A percentile compares a stretch with the other conserved stretches of the same genome.
Evolutionary conservation across 2,797 vertebrate species (phyloP).

Genomic region (Poecile montanus): DNA sequence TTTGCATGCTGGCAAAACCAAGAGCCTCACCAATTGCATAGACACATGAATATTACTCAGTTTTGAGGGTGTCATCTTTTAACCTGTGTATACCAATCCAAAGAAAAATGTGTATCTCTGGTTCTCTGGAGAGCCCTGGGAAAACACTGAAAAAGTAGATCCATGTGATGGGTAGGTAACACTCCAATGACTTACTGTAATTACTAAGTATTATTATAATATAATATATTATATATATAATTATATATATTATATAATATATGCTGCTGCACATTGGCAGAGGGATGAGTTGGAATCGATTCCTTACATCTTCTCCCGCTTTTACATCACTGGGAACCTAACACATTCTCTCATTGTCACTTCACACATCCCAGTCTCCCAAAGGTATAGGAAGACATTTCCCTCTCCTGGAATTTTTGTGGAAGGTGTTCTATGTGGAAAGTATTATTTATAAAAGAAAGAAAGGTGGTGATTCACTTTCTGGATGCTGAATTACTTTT

Average conservation of each 20-base stretch:
- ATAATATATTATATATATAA: too few species aligned
- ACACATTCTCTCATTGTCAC: not conserved
- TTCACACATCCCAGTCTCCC: not conserved
- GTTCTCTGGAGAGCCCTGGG: not conserved
- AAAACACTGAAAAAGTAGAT: not conserved
- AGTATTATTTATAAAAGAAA: not conserved
- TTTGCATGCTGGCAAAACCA: constrained; percentile 5
- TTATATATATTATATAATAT: too few species aligned
- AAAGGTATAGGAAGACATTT: not conserved
- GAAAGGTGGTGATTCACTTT: not conserved
- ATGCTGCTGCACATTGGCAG: not conserved
- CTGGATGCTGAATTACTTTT: not conserved
- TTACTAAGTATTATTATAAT: not conserved
- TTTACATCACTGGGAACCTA: not conserved
- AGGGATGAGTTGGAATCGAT: not conserved
- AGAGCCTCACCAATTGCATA: not conserved
- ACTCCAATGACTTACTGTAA: not conserved
- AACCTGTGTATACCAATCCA: not conserved
- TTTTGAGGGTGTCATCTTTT: not conserved
- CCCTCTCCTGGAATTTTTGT: not conserved
- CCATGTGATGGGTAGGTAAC: not conserved
- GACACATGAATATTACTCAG: not conserved
- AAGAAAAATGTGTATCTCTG: not conserved
- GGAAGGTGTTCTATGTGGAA: not conserved
- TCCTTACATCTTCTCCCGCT: not conserved